Percentiles rank a stretch among this genome's conserved stretches.
These are phyloP conservation scores for Pelusios castaneus DNA, from an alignment of 2,113 vertebrate species.

Conservation along the genomic window DNA sequence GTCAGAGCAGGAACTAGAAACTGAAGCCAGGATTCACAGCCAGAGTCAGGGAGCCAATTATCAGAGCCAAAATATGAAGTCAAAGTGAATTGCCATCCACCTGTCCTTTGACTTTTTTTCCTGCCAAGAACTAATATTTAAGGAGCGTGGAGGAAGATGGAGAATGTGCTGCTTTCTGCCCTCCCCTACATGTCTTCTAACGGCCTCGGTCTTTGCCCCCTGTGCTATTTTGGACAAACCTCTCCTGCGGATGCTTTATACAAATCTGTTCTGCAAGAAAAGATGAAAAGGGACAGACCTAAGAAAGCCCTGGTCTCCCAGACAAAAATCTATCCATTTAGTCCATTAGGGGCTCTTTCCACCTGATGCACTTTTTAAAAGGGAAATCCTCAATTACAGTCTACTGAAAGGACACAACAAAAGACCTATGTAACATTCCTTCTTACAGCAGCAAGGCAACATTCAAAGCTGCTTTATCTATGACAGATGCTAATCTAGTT, in stretches of 20 bases:
- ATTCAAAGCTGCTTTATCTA: slow-evolving; percentile 63
- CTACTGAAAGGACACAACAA: slow-evolving; percentile 67
- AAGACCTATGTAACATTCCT: slow-evolving; percentile 63
- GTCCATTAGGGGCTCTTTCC: slow-evolving; percentile 75
- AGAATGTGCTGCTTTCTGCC: background rate
- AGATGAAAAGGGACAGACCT: slow-evolving; percentile 76
- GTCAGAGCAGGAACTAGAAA: background rate
- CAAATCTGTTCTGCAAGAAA: slow-evolving; percentile 66
- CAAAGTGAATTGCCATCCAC: background rate
- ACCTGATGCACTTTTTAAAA: slow-evolving; percentile 76
- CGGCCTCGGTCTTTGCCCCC: slow-evolving; percentile 47
- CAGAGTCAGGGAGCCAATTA: too few species aligned
- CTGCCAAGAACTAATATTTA: background rate
- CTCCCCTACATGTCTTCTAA: background rate
- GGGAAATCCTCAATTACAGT: slow-evolving; percentile 78
- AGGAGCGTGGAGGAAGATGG: background rate
- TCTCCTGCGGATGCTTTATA: slow-evolving; percentile 49
- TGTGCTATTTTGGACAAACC: slow-evolving; percentile 33
- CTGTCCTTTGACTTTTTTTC: background rate
- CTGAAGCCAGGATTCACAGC: background rate
- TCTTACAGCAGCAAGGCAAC: slow-evolving; percentile 59
- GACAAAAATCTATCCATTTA: slow-evolving; percentile 74
- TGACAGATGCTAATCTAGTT: slow-evolving; percentile 73
- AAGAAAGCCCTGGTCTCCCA: slow-evolving; percentile 71
- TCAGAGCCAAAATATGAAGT: background rate